Evolutionary conservation across 2,888 invertebrate genomes (phyloP), one percentile per base, ranked within the genome.

Genomic region (Dendrolimus houi): DNA sequence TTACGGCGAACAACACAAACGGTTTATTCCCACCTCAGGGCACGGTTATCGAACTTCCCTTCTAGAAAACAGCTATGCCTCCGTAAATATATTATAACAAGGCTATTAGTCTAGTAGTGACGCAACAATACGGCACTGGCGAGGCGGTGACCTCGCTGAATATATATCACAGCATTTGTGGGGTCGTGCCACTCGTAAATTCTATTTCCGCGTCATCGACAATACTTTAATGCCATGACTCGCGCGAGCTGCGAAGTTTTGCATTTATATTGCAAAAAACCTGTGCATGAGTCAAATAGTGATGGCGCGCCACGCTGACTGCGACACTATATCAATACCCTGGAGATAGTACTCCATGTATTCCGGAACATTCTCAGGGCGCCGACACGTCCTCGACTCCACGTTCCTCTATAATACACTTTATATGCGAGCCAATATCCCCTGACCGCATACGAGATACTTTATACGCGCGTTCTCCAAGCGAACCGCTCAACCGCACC

Each of bases 151-250:
- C 82, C 84, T 83, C 84, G 78, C 71, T 70, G 68, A 77, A 77
- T 81, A 77, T 80, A 80, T 73, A 76, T 73, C 70, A 64, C 59
- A 62, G 57, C 61, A 63, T 64, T 70, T 64, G 69, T 69, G 72
- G 70, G 75, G 74, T 79, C 84, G 74, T 66, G 64, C 64, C 66
- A 73, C 72, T 80, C 79, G 75, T 85, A 81, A 82, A 82, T 81
- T 77, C 75, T 77, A 77, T 81, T 85, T 85, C 86, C 87, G 80
- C 80, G 67, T 81, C 80, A 80, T 81, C 75, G 71, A 79, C 71
- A 64, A 72, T 74, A 70, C 73, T 69, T 69, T 74, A 67, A 70
- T 67, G 62, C 57, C 59, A 59, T 62, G 58, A 60, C 59, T 59
- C 63, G 60, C 58, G 61, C 67, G 64, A 64, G 62, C 64, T 66